phyloP scores from a whole-genome alignment of 2,113 vertebrate genomes.

The Psittacus erithacus region DNA sequence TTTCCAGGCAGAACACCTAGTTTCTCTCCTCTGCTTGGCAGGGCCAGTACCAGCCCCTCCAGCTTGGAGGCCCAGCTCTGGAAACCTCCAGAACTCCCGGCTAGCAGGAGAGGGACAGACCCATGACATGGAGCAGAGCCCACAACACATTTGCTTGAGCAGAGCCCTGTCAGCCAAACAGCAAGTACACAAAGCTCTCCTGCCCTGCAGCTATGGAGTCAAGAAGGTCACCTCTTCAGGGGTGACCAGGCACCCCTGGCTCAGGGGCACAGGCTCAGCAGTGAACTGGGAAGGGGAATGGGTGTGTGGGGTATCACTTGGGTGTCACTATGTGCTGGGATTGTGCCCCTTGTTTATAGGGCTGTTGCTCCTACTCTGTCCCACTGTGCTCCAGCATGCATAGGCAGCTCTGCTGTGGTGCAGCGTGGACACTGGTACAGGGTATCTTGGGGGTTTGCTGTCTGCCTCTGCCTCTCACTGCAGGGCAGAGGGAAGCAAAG shows the following conservation, averaged over 20 bases:
- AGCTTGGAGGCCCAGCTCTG: not conserved
- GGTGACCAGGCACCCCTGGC: not conserved
- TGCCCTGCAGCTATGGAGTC: not conserved
- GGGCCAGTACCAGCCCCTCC: not conserved
- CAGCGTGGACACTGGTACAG: not conserved
- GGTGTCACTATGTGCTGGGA: not conserved
- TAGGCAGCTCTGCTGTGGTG: not conserved
- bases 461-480: not conserved
- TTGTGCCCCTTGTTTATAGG: not conserved
- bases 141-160: not conserved
- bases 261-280: not conserved
- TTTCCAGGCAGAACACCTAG: accelerated
- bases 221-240: not conserved
- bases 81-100: not conserved
- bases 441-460: not conserved
- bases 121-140: not conserved
- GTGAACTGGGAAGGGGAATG: not conserved
- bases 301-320: not conserved
- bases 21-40: not conserved
- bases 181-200: not conserved
- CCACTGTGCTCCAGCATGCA: not conserved
- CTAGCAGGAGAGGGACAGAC: not conserved
- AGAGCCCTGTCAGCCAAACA: not conserved
- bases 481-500: not conserved
- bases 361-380: not conserved